Percentiles rank a stretch among this genome's conserved stretches.
phyloP scores from a whole-genome alignment of 2,113 vertebrate species.

The Cichladusa arquata region DNA sequence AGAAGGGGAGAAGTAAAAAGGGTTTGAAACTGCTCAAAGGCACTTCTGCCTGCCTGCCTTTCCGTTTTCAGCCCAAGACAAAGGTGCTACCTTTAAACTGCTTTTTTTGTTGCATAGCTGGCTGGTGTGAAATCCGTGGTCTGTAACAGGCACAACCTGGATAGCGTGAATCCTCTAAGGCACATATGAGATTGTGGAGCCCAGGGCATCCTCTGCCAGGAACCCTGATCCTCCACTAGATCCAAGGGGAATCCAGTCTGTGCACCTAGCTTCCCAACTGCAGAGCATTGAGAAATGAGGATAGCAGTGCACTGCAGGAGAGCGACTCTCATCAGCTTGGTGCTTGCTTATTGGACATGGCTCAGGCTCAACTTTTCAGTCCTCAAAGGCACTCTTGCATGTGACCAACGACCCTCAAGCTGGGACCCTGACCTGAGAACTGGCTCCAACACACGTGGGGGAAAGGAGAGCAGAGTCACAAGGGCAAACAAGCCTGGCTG shows the following conservation, averaged over 20 bases:
- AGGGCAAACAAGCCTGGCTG: neutral
- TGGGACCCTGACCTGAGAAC: neutral
- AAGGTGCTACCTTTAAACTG: slow-evolving; percentile 67
- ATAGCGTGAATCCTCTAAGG: slow-evolving; percentile 74
- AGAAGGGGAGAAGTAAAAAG: slow-evolving; percentile 44
- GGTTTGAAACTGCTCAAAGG: slow-evolving; percentile 61
- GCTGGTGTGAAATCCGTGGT: slow-evolving; percentile 61
- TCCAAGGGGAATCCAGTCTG: slow-evolving; percentile 62
- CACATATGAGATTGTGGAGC: slow-evolving; percentile 47
- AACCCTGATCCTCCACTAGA: slow-evolving; percentile 51
- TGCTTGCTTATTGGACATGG: slow-evolving; percentile 20
- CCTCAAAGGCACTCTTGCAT: slow-evolving; percentile 23
- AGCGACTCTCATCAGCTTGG: slow-evolving; percentile 31
- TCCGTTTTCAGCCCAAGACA: neutral
- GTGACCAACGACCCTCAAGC: neutral
- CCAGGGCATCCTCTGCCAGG: neutral
- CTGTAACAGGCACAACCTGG: slow-evolving; percentile 71
- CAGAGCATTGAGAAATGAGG: slow-evolving; percentile 53
- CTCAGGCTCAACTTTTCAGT: slow-evolving; percentile 9
- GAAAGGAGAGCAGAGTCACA: neutral
- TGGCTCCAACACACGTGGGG: neutral
- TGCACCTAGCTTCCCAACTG: slow-evolving; percentile 60
- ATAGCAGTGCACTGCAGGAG: slow-evolving; percentile 42
- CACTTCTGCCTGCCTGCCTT: slow-evolving; percentile 52
- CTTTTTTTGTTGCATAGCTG: slow-evolving; percentile 71